Base-by-base conservation (phyloP, 2,888 invertebrate genomes). In the Melitaea athalia region DNA sequence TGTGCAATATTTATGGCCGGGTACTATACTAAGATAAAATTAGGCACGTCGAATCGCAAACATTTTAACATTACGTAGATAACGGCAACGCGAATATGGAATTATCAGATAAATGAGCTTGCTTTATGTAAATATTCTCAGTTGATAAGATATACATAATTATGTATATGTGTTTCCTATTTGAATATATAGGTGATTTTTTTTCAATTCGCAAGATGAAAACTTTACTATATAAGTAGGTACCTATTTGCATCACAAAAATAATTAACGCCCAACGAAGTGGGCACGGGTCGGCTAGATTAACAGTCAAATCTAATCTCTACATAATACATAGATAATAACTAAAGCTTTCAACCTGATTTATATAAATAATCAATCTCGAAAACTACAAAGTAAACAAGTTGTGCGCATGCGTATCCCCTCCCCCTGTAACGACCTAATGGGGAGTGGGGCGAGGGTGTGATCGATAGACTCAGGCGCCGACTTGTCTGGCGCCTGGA, bases 381-480 rank as follows among this genome's bases (percentile, higher is more conserved):
- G 52, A 50, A 24, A 53, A 38, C 12, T 24, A 17, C 38, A 8
- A 60, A 3, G 63, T 15, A 67, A 70, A 63, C 60, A 63, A 63
- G 64, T 63, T 15, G 43, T 17, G 61, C 90, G 89, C 89, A 87
- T 87, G 89, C 85, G 85, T 71, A 62, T 63, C 60, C 72, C 60
- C 69, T 72, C 38, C 57, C 4, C 57, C 57, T 38, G 5, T 38
- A 38, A 38, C 38, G 38, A 38, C 38, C 38, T 5, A 38, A 38
- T 38, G 8, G 38, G 38, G 38, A n/a, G 38, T 38, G 38, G 59
- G 14, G 71, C 75, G 81, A 77, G 77, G 77, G 75, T 15, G 57
- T 57, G 76, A 84, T 89, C 90, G 84, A 89, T 89, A 81, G 63
- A 90, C 91, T 91, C 91, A 75, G 91, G 91, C 91, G 91, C 91